These are phyloP conservation scores for Anabas testudineus DNA, from an alignment of 2,797 vertebrate species.

Conservation along the genomic window DNA sequence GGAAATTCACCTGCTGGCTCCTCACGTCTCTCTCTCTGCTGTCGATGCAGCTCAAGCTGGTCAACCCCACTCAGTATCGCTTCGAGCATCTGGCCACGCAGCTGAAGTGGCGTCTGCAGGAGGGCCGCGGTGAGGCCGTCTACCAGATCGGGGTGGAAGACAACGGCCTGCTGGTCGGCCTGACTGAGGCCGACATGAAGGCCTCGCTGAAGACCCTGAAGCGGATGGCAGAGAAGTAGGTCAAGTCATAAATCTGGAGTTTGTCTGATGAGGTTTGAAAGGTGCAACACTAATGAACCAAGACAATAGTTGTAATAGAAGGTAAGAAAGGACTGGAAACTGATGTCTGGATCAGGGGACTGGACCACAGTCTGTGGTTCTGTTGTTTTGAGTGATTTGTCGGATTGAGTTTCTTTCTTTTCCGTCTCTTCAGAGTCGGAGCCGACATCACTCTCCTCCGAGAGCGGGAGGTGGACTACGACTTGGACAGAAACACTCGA, in stretches of 20 bases:
- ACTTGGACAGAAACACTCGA: conserved; percentile 86
- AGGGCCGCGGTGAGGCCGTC: conserved; percentile 95
- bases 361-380: no score
- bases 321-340: no score
- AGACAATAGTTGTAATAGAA: no score
- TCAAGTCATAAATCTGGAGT: neutral
- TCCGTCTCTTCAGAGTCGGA: conserved; percentile 86
- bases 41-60: conserved; percentile 89
- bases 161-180: conserved; percentile 95
- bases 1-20: neutral
- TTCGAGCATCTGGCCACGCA: conserved; percentile 98
- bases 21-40: neutral
- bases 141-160: conserved; percentile 98
- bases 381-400: neutral
- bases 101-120: conserved; percentile 97
- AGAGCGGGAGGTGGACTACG: conserved; percentile 94
- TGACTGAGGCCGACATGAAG: conserved; percentile 93
- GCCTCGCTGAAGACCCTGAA: conserved; percentile 93
- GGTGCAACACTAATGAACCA: no score
- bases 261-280: no score
- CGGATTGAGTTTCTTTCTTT: neutral
- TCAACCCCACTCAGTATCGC: conserved; percentile 95
- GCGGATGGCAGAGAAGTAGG: conserved; percentile 97
- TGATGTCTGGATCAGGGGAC: no score
- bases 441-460: conserved; percentile 95